These are phyloP conservation scores for Scolanthus callimorphus DNA, from an alignment of 92 coral and sea anemone genomes.

Conservation along the genomic window DNA sequence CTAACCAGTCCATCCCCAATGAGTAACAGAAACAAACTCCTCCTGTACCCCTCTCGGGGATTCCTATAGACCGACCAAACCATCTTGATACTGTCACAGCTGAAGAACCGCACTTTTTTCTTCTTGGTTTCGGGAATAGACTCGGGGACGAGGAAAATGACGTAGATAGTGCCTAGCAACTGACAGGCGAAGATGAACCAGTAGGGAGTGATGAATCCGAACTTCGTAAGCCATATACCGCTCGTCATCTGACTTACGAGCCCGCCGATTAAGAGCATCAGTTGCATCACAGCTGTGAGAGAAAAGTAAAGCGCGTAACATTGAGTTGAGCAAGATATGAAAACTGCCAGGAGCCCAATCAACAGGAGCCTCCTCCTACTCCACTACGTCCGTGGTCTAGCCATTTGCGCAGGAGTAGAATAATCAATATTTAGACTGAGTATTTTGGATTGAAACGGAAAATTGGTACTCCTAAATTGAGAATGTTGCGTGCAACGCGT, in stretches of 20 bases:
- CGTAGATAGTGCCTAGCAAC: slow-evolving; percentile 37
- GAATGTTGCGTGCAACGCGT: too few species aligned
- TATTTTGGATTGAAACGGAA: too few species aligned
- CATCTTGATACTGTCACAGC: slow-evolving; percentile 48
- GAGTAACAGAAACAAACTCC: slow-evolving; percentile 56
- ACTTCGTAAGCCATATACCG: slow-evolving; percentile 57
- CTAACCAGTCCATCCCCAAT: slow-evolving; percentile 54
- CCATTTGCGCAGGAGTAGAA: too few species aligned
- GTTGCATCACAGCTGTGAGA: slow-evolving; percentile 56
- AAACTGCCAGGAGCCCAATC: too few species aligned
- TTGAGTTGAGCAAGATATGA: too few species aligned
- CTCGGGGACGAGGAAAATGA: slow-evolving; percentile 63
- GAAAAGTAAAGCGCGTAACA: too few species aligned
- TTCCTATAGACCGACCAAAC: slow-evolving; percentile 51
- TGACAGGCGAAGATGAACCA: slow-evolving; percentile 79
- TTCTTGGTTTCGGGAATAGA: slow-evolving; percentile 33
- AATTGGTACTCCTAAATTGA: too few species aligned
- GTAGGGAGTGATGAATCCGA: slow-evolving; percentile 72
- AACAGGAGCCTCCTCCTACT: too few species aligned
- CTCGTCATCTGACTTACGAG: slow-evolving; percentile 79
- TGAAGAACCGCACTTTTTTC: slow-evolving; percentile 33
- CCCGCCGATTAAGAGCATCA: slow-evolving; percentile 64
- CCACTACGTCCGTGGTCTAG: too few species aligned
- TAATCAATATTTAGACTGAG: too few species aligned
- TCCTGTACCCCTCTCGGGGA: slow-evolving; percentile 50